Base-by-base conservation (phyloP, 2,113 vertebrate species). In the Mormyrus lacerda region DNA sequence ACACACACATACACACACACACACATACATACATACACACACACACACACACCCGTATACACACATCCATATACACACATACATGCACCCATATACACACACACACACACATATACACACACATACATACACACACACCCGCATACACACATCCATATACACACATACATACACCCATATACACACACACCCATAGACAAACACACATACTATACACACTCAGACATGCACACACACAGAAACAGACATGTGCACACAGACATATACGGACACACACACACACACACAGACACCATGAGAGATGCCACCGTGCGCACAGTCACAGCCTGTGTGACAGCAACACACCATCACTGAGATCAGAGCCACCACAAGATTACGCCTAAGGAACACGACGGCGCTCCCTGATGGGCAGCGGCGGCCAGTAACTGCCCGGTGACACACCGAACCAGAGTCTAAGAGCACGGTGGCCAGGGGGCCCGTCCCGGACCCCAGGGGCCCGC, bases 271-370 rank as follows among this genome's bases (percentile, higher is more conserved):
- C 35, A 90, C 39, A 89, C 19, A 51, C 88, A 87, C 19, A 31
- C 15, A 48, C 21, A 76, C 89, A 90, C 92, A 58, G 89, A 91
- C 90, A 24, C 93, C 92, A 92, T 93, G 93, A 93, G 82, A 91
- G 84, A 90, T 90, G 92, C 92, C 92, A 94, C 91, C 88, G 90
- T 92, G 94, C 91, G 92, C 92, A 90, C 90, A 93, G 90, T 27
- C 50, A 92, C 91, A 90, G 92, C 90, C 91, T 48, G 69, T 89
- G 89, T 91, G 87, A 92, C 95, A 91, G 91, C 92, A 93, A 93
- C 94, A 93, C 89, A 91, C 92, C 94, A 94, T 95, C 94, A 95
- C 92, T 92, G 93, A 93, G 94, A 95, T 95, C 93, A 93, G 91
- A 15, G 48, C 89, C 85, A 90, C 91, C 90, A 91, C 93, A 92